Evolutionary conservation across 2,888 invertebrate genomes (phyloP), one percentile per base, ranked within the genome.

Genomic region (Tipula unca): DNA sequence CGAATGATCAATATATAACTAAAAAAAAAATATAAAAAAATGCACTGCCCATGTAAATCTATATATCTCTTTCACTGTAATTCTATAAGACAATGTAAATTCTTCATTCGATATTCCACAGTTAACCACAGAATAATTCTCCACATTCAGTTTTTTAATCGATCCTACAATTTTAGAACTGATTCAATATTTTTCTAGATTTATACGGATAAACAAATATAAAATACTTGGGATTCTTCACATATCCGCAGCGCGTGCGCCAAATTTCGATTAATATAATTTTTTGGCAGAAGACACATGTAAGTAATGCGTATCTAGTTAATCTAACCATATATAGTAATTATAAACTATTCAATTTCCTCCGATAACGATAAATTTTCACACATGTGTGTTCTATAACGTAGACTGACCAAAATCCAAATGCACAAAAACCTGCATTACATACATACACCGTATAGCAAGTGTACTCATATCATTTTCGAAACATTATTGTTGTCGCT

Each of bases 181-280:
- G 69, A 69, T 69, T 69, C 69, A 69, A 69, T 69, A 69, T 69
- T 69, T 69, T 69, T 69, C 69, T 69, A 69, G 69, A 69, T 69
- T 69, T 25, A n/a, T n/a, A 69, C 69, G 69, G 69, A 69, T 69
- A 69, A 69, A 69, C 69, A 3, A 69, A 69, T 25, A 69, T 25
- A 25, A 13, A 10, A 69, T 69, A 69, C 69, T 69, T 69, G 69
- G 48, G 69, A 69, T 69, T 69, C 69, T 69, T 69, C 69, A 25
- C 69, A 25, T 54, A 54, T 54, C 17, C 17, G 48, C 48, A 25
- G 48, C 48, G 6, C 20, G 69, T 10, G 10, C 69, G 10, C 3
- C 25, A 25, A 69, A 25, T 69, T 69, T 69, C 25, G 69, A 25
- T 69, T 25, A 69, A 69, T 10, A 25, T 69, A 20, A 2, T 25